A percentile compares a stretch with the other conserved stretches of the same genome.
phyloP scores from a whole-genome alignment of 2,797 vertebrate species.

The Craterocephalus amniculus region DNA sequence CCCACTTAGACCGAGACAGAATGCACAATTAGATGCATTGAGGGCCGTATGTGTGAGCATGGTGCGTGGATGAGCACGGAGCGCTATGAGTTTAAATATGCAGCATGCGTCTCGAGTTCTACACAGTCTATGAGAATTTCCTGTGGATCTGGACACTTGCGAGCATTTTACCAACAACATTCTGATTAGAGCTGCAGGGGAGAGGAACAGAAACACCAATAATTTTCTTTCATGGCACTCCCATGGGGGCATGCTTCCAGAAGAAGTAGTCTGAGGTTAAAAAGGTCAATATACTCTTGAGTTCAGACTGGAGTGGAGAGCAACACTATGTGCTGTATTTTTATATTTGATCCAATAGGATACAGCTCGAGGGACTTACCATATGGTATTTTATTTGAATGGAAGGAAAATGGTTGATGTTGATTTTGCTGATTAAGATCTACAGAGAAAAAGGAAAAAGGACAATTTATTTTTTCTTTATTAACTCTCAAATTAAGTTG shows the following conservation, averaged over 20 bases:
- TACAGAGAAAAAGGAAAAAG: slow-evolving; percentile 1
- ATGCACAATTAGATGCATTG: slow-evolving; percentile 38
- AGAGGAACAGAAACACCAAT: not conserved
- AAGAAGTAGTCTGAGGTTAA: slow-evolving; percentile 17
- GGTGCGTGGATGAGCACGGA: not conserved
- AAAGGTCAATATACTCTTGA: slow-evolving; percentile 10
- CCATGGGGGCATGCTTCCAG: not conserved
- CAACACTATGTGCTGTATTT: not conserved
- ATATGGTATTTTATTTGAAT: not conserved
- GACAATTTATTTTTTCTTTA: not conserved
- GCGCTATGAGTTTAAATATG: not conserved
- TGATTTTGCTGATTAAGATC: not conserved
- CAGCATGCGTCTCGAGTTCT: not conserved
- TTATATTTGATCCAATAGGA: not conserved
- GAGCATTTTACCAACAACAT: not conserved
- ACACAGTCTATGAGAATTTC: not conserved
- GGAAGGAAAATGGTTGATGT: not conserved
- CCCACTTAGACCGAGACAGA: slow-evolving; percentile 31
- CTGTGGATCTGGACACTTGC: not conserved
- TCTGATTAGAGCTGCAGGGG: slow-evolving; percentile 5
- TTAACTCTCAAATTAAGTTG: not conserved
- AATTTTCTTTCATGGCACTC: slow-evolving; percentile 9
- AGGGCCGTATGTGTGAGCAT: not conserved
- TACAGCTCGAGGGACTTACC: not conserved
- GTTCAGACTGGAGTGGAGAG: slow-evolving; percentile 12